These are phyloP conservation scores for Strigamia maritima DNA, from an alignment of 2,888 invertebrate genomes.

Conservation along the genomic window DNA sequence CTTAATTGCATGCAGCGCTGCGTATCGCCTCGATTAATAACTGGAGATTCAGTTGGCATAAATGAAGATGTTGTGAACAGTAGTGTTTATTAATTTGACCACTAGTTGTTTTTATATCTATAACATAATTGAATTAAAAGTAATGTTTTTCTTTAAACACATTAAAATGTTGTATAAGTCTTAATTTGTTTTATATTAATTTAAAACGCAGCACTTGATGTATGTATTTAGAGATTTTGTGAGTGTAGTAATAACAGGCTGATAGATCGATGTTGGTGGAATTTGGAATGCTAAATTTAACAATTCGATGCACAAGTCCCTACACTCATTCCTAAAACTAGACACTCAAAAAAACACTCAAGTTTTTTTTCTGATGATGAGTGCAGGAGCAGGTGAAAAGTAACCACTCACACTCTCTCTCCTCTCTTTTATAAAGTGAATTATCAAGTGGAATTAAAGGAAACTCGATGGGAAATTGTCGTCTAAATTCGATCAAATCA, in stretches of 20 bases:
- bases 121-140: no score
- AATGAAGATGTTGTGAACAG: no score
- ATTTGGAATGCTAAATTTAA: slow-evolving; percentile 15
- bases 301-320: slow-evolving; percentile 1
- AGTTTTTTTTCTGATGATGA: not conserved
- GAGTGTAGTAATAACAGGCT: not conserved
- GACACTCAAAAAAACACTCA: slow-evolving; percentile 5
- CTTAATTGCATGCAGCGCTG: no score
- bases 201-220: no score
- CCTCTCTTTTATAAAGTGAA: not conserved
- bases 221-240: no score
- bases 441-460: not conserved
- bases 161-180: no score
- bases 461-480: slow-evolving; percentile 5
- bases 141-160: no score
- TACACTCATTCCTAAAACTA: not conserved
- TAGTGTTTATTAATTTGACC: no score
- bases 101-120: no score
- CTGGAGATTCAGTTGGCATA: no score
- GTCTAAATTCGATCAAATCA: slow-evolving; percentile 10
- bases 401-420: not conserved
- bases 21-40: no score
- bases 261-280: not conserved
- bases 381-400: not conserved
- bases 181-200: no score